Base-by-base conservation (phyloP, 23 tunicate species). In the Ciona savignyi region DNA sequence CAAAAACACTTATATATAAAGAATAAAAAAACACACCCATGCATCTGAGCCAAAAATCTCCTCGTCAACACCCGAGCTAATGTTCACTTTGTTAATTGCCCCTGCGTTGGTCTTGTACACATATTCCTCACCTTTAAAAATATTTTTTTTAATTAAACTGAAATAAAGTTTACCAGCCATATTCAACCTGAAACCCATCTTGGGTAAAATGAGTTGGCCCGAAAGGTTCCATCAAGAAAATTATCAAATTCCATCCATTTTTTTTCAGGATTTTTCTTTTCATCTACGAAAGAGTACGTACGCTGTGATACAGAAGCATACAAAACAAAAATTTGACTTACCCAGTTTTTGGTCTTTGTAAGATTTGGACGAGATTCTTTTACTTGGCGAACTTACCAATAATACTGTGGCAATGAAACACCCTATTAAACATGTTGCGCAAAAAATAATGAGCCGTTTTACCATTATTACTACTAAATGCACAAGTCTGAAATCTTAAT, bases 101-200 rank as follows among this genome's bases (percentile, higher is more conserved):
- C 56, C 56, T 42, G 56, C 15, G 15, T 42, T 15, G 56, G 9
- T 42, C 56, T 42, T 42, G 15, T 42, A 42, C 15, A 42, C 56
- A 42, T 42, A 42, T 42, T 42, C 56, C 9, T 15, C 15, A 42
- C 56, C 56, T 42, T 6, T 15, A 42, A 42, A 42, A 42, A 9
- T n/a, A n/a, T n/a, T n/a, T n/a, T n/a, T n/a, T n/a, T n/a, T n/a
- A n/a, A n/a, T n/a, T n/a, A n/a, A n/a, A n/a, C n/a, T n/a, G n/a
- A n/a, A n/a, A n/a, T n/a, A n/a, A n/a, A n/a, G n/a, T n/a, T n/a
- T n/a, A n/a, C n/a, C n/a, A n/a, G n/a, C n/a, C n/a, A n/a, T n/a
- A n/a, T n/a, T n/a, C n/a, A 9, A 86, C 93, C 95, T 19, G 81
- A 75, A 19, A 76, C 51, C 95, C 95, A 87, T 32, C 62, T 22